Base-by-base conservation (phyloP, 2,797 vertebrate genomes). In the Babyrousa celebensis region DNA sequence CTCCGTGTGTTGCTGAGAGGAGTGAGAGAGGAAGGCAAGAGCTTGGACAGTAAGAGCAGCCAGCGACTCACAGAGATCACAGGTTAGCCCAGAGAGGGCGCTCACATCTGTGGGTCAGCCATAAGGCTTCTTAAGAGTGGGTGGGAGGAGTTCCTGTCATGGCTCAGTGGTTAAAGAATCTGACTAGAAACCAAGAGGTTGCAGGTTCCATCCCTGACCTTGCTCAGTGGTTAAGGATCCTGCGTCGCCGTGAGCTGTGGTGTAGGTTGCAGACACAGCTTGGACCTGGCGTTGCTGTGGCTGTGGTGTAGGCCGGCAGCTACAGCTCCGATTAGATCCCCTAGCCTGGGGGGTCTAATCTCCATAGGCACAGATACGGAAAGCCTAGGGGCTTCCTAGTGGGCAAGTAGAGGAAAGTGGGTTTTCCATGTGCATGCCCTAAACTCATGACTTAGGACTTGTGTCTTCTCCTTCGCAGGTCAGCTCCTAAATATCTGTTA, bases 91-190 rank as follows among this genome's bases (percentile, higher is more conserved):
- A n/a, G 82, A 32, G 58, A 77, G n/a, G 63, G 62, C 3, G 12
- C 43, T 54, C 12, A 0, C 0, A 0, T 6, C 11, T 21, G 56
- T 62, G 54, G 23, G 4, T 11, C 23, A 29, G 12, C 67, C 17
- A 3, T 3, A 21, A 21, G 72, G 43, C 43, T 4, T 48, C 43
- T 48, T 48, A 48, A 48, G 43, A 48, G 43, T 48, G 43, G 43
- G 43, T 48, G 43, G 43, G 43, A 48, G 43, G 36, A 36, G 36
- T 36, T 36, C 36, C 36, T 36, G 36, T 36, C 36, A 36, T 36
- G 36, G 36, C 3, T 36, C 36, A 36, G 36, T 36, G 36, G 36
- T 36, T 36, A 36, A 36, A 2, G 36, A 36, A 36, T 36, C 36
- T 36, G 36, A 36, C 36, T 36, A 36, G 36, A 36, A 36, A 36